These are phyloP conservation scores for Diprion similis DNA, from an alignment of 1,140 invertebrate species.

Conservation along the genomic window DNA sequence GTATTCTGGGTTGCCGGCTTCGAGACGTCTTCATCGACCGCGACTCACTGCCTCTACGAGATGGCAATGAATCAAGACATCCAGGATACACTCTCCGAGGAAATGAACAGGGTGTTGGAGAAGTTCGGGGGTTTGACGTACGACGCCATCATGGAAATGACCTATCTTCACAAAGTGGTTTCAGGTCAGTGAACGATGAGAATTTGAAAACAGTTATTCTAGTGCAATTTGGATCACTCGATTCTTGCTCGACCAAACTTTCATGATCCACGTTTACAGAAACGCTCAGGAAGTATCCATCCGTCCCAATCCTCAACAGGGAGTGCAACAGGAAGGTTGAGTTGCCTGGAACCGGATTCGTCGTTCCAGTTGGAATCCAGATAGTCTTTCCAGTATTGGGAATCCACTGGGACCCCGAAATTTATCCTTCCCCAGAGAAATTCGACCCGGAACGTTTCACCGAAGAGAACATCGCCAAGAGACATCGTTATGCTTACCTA, in stretches of 20 bases:
- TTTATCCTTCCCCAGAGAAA: constrained; percentile 65
- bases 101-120: constrained; percentile 36
- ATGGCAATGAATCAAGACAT: constrained; percentile 34
- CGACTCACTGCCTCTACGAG: constrained; percentile 46
- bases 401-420: constrained; percentile 52
- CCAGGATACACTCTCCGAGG: constrained; percentile 46
- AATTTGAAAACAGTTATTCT: neutral
- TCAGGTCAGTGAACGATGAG: constrained; percentile 28
- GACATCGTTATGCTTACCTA: constrained; percentile 56
- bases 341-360: constrained; percentile 41
- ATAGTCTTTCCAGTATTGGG: constrained; percentile 39
- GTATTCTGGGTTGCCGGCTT: constrained; percentile 42
- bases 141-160: constrained; percentile 39
- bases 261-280: constrained; percentile 33
- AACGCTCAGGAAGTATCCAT: constrained; percentile 59
- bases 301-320: constrained; percentile 49
- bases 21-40: constrained; percentile 36
- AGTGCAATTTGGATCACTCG: neutral
- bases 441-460: constrained; percentile 70
- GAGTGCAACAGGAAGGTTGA: constrained; percentile 51
- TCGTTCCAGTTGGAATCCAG: constrained; percentile 38
- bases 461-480: constrained; percentile 48
- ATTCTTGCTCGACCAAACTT: neutral
- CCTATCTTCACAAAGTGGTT: constrained; percentile 52
- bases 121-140: constrained; percentile 35